Conservation (phyloP, 2,888 invertebrate genomes). For the Mimumesa dahlbomi region DNA sequence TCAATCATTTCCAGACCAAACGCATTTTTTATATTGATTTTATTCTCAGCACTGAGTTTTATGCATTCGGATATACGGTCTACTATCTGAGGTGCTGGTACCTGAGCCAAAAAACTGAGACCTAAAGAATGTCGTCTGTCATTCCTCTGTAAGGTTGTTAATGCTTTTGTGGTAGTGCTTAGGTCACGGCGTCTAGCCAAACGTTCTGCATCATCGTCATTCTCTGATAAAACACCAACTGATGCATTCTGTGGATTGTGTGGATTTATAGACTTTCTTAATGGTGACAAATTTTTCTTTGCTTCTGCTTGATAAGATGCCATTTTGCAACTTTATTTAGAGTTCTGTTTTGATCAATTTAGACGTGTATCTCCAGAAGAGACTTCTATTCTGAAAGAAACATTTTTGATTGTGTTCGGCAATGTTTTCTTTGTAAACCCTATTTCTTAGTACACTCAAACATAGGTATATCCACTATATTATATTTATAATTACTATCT, state of each 20-base stretch:
- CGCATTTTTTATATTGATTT: constrained; percentile 94
- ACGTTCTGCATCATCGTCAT: constrained; percentile 74
- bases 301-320: not conserved
- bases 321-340: constrained; percentile 6
- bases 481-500: too few relatives aligned
- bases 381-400: not conserved
- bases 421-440: too few relatives aligned
- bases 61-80: constrained; percentile 73
- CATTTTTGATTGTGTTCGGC: too few relatives aligned
- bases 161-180: not conserved
- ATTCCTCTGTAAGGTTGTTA: not conserved
- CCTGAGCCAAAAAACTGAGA: constrained; percentile 56
- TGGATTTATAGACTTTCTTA: constrained; percentile 5
- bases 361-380: not conserved
- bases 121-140: constrained; percentile 67
- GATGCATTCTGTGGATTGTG: constrained; percentile 25
- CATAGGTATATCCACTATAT: too few relatives aligned
- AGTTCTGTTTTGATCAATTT: not conserved
- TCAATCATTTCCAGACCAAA: constrained; percentile 94
- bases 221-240: constrained; percentile 49
- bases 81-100: constrained; percentile 65
- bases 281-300: not conserved
- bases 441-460: too few relatives aligned
- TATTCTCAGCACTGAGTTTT: constrained; percentile 79
- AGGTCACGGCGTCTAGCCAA: constrained; percentile 57